Evolutionary conservation across 1,140 invertebrate genomes (phyloP), one percentile per base, ranked within the genome.

Genomic region (Tenebrio molitor): DNA sequence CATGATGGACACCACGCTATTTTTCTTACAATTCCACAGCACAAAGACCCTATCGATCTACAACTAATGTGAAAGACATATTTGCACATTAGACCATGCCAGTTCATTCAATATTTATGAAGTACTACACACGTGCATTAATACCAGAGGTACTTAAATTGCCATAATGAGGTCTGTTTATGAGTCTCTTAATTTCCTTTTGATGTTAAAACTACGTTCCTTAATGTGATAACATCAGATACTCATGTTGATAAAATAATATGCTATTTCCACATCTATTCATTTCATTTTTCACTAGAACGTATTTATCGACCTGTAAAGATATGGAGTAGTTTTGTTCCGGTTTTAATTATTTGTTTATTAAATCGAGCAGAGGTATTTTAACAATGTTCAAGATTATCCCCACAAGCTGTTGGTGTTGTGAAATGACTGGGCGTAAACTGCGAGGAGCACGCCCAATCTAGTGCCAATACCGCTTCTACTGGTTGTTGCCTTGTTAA

Each of bases 351-450:
- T n/a, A n/a, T n/a, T n/a, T n/a, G n/a, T n/a, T n/a, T n/a, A n/a
- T 29, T 29, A 29, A 29, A 29, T 4, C 3, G 25, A 29, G 3
- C 25, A 29, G 3, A 12, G n/a, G n/a, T n/a, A 39, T 39, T 39
- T 39, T n/a, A 50, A 50, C 15, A 41, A 41, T 41, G 36, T 21
- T 50, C 8, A 58, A 33, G 25, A 58, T 58, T 58, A 58, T 58
- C 50, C 46, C 50, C 23, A 58, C 50, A 29, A 29, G 23, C 10
- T 58, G 50, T 58, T 58, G 50, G 23, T 58, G 50, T 58, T 58
- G 21, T 58, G 50, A 33, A 58, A 58, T 58, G 50, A 25, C 21
- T 58, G 50, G 50, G 50, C 50, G 50, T 58, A 58, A 58, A 58
- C 50, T 29, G 50, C 21, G 50, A 14, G 19, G 23, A 58, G 50